Conservation (phyloP, 2,888 invertebrate genomes). For the Temnothorax ravouxi region DNA sequence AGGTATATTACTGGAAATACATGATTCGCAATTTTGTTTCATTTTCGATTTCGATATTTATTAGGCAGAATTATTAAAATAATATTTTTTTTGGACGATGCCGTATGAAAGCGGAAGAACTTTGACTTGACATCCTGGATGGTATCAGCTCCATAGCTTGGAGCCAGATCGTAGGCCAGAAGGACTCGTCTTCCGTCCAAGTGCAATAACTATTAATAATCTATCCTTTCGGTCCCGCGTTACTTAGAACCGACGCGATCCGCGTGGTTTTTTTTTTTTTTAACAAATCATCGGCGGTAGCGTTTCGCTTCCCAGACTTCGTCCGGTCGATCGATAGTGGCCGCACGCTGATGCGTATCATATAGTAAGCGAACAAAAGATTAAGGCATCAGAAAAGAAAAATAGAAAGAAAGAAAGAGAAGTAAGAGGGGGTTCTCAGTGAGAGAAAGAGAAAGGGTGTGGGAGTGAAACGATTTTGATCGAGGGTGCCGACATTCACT, state of each 20-base stretch:
- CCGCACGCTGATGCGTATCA: slow-evolving; percentile 64
- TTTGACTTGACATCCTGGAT: slow-evolving; percentile 43
- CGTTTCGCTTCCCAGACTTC: slow-evolving; percentile 10
- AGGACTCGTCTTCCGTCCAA: slow-evolving; percentile 71
- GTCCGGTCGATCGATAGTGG: slow-evolving; percentile 57
- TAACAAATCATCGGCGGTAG: slow-evolving; percentile 13
- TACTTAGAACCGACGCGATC: background rate
- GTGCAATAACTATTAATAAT: slow-evolving; percentile 71
- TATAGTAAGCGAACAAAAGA: slow-evolving; percentile 71
- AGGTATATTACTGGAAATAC: background rate
- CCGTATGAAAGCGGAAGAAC: slow-evolving; percentile 4
- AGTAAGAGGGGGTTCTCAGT: slow-evolving; percentile 51
- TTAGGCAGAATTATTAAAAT: background rate
- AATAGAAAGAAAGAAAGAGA: slow-evolving; percentile 39
- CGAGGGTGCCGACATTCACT: slow-evolving; percentile 8
- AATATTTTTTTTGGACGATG: background rate
- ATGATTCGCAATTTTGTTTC: background rate
- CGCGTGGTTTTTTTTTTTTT: background rate
- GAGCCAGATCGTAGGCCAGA: slow-evolving; percentile 65
- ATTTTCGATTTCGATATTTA: background rate
- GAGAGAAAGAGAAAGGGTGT: slow-evolving; percentile 26
- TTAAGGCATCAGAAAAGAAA: slow-evolving; percentile 56
- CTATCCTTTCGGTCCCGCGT: slow-evolving; percentile 53
- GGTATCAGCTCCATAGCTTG: slow-evolving; percentile 34
- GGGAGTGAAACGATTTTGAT: slow-evolving; percentile 6